phyloP scores from a whole-genome alignment of 2,113 vertebrate genomes.

The Maccullochella peelii region DNA sequence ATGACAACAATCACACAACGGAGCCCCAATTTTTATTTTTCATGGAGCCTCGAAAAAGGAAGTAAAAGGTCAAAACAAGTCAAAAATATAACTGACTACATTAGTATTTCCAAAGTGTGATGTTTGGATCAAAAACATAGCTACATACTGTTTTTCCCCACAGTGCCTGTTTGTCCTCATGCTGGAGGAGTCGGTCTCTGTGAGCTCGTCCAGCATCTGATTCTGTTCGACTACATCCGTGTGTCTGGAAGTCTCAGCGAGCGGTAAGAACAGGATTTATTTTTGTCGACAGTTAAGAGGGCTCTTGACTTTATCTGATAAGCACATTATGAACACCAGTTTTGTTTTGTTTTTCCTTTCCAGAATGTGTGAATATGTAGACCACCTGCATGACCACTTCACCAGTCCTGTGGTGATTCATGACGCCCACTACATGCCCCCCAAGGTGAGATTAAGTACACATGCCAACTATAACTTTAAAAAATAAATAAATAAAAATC shows the following conservation, averaged over 20 bases:
- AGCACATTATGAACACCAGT: background rate
- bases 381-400: slow-evolving; percentile 91
- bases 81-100: background rate
- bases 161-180: slow-evolving; percentile 89
- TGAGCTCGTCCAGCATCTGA: slow-evolving; percentile 88
- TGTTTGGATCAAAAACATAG: background rate
- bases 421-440: slow-evolving; percentile 86
- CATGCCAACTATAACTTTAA: background rate
- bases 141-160: background rate
- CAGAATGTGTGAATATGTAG: slow-evolving; percentile 91
- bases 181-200: slow-evolving; percentile 89
- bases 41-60: background rate
- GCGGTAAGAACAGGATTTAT: slow-evolving; percentile 64
- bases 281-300: background rate
- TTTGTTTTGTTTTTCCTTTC: background rate
- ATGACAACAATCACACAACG: too few species aligned
- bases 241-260: slow-evolving; percentile 82
- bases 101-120: background rate
- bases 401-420: slow-evolving; percentile 84
- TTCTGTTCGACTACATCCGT: slow-evolving; percentile 86
- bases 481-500: too few species aligned
- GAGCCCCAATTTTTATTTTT: background rate
- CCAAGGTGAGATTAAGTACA: slow-evolving; percentile 77
- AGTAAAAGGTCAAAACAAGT: background rate
- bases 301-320: background rate